Evolutionary conservation across 2,888 invertebrate species (phyloP).

Genomic region (Chesias legatella): DNA sequence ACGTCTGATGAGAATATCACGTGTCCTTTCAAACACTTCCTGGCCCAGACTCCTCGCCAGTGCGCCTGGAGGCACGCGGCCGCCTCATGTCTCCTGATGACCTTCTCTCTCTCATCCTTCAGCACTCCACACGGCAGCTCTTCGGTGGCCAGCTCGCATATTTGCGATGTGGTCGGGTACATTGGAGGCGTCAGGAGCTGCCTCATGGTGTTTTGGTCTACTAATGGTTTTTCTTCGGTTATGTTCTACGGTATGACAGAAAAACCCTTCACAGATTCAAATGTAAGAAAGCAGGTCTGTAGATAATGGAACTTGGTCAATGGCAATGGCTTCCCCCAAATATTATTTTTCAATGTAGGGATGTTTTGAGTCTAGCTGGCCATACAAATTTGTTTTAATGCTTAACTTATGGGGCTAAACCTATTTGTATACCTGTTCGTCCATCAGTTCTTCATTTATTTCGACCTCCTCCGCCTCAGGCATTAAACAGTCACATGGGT

Average conservation of each 20-base stretch:
- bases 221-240: slow-evolving; percentile 36
- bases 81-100: slow-evolving; percentile 55
- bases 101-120: slow-evolving; percentile 54
- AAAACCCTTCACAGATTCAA: not conserved
- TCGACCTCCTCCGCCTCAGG: slow-evolving; percentile 51
- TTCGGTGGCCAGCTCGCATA: slow-evolving; percentile 59
- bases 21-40: slow-evolving; percentile 45
- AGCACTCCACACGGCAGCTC: slow-evolving; percentile 55
- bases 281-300: too few species aligned
- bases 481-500: slow-evolving; percentile 60
- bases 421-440: slow-evolving; percentile 40
- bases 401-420: too few species aligned
- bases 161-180: slow-evolving; percentile 38
- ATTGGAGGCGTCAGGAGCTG: slow-evolving; percentile 37
- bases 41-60: slow-evolving; percentile 63
- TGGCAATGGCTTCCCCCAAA: too few species aligned
- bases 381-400: too few species aligned
- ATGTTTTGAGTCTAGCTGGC: too few species aligned
- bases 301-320: too few species aligned
- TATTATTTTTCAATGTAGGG: too few species aligned
- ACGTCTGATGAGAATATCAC: slow-evolving; percentile 45
- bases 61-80: slow-evolving; percentile 58
- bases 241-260: slow-evolving; percentile 10
- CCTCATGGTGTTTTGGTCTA: slow-evolving; percentile 38
- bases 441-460: slow-evolving; percentile 34